Evolutionary conservation across 30 jellyfish, hydroid and myxozoan species (phyloP), one percentile per base, ranked within the genome.

Genomic region (Aurelia coerulea): DNA sequence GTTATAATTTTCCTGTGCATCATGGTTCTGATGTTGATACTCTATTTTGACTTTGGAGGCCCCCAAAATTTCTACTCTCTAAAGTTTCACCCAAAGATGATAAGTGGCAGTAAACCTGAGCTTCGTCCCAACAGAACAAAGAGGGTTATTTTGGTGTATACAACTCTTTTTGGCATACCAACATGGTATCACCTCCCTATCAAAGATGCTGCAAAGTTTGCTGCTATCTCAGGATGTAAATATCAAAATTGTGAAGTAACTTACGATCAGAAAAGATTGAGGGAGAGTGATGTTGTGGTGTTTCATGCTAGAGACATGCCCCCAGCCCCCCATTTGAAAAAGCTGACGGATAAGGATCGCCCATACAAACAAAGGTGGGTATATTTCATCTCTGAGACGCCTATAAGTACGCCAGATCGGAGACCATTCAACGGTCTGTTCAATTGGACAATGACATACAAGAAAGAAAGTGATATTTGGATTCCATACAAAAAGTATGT

Each of bases 291-390:
- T 86, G 99, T 97, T 12, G 97, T 94, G 46, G 80, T 94, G 10
- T 94, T 94, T 68, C 99, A 94, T 62, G 97, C 96, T 17, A 79
- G 97, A 13, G 92, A 94, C 64, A 89, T 94, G 97, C 99, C 95
- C 0, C 53, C 90, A 2, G 53, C 83, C 23, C 90, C 63, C 18
- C 31, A 23, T 37, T 62, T 94, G 76, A 68, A 67, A 11, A 73
- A 73, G 4, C 73, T 85, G 23, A 29, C 56, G 0, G 56, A 7
- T 46, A 29, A 29, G 6, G 56, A 29, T 9, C 59, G 95, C 60
- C 97, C 95, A 2, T 4, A n/a, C 19, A 35, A 76, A 18, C 99
- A 94, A 63, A 79, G 97, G 12, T 94, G 99, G 99, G 90, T 90
- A 2, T 94, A 87, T 70, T 94, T 88, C 70, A 89, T 97, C 23